Base-by-base conservation (phyloP, 2,888 invertebrate species). In the Ischnura elegans region DNA sequence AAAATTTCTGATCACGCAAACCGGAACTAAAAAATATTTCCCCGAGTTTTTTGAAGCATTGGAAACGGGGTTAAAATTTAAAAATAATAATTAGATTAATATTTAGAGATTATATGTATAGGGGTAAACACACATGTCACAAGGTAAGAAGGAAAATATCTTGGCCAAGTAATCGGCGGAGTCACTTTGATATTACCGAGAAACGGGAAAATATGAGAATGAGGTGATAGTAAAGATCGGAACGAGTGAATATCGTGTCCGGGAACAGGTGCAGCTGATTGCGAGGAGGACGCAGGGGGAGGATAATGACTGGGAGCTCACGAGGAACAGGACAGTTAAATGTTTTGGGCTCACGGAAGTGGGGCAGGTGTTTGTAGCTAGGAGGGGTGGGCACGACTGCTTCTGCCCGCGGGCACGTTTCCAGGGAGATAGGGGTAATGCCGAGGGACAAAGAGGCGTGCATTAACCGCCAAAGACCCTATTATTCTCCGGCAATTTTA, bases 301-400 rank as follows among this genome's bases (percentile, higher is more conserved):
- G 87, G 86, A 46, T 86, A 43, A 86, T 86, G 86, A 46, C 76
- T 86, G 86, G 86, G 46, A 90, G 61, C 61, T 90, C 90, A 61
- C 90, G 42, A 66, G 90, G n/a, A 61, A 61, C 61, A 61, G 90
- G 90, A 90, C 61, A 61, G 90, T 90, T 90, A 90, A 90, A 90
- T 90, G 61, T 43, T 76, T 90, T 42, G 36, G 43, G 87, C 21
- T 55, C 87, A 87, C 87, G 87, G 90, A 90, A 90, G 90, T 90
- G 90, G 61, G 61, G 61, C 90, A 90, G 90, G 90, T 90, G 90
- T 43, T 55, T 61, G 43, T 45, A n/a, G 8, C n/a, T 45, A 8
- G 16, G 36, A 76, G 5, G 13, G 76, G 42, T 51, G 61, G 66
- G 61, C 55, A 61, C 55, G 90, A 90, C 55, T n/a, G n/a, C n/a